A percentile compares a stretch with the other conserved stretches of the same genome.
phyloP scores from a whole-genome alignment of 2,797 vertebrate genomes.

The Neomorphus geoffroyi region DNA sequence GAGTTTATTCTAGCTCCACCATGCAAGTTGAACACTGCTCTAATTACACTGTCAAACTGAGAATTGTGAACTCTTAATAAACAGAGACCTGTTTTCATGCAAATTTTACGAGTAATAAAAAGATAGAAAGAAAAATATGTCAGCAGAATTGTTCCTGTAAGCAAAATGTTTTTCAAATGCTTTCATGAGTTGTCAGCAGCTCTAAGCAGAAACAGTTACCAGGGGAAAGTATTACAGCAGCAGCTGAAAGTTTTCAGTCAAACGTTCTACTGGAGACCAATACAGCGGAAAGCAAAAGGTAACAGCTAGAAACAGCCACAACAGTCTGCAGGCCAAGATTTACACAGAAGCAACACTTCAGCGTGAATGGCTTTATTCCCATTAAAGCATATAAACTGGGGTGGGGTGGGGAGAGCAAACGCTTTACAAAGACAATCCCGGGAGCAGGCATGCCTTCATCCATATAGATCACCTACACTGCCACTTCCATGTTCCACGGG shows the following conservation, averaged over 20 bases:
- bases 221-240: background rate
- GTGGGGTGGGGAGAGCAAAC: accelerated
- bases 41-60: constrained; percentile 46
- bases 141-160: constrained; percentile 59
- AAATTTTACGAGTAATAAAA: constrained; percentile 58
- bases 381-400: background rate
- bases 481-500: no score
- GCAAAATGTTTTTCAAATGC: constrained; percentile 64
- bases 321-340: background rate
- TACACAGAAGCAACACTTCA: background rate
- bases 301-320: background rate
- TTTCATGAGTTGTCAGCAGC: constrained; percentile 57
- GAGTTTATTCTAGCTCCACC: background rate
- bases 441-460: accelerated
- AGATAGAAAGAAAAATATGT: constrained; percentile 51
- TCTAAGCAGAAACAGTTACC: constrained; percentile 19
- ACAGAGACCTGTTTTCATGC: constrained; percentile 64
- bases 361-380: background rate
- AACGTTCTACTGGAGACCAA: background rate
- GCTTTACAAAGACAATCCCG: background rate
- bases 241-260: constrained; percentile 23
- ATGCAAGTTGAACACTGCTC: background rate
- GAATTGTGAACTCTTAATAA: constrained; percentile 51
- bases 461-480: accelerated
- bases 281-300: background rate